Base-by-base conservation (phyloP, 2,113 vertebrate species). In the Urocynchramus pylzowi region DNA sequence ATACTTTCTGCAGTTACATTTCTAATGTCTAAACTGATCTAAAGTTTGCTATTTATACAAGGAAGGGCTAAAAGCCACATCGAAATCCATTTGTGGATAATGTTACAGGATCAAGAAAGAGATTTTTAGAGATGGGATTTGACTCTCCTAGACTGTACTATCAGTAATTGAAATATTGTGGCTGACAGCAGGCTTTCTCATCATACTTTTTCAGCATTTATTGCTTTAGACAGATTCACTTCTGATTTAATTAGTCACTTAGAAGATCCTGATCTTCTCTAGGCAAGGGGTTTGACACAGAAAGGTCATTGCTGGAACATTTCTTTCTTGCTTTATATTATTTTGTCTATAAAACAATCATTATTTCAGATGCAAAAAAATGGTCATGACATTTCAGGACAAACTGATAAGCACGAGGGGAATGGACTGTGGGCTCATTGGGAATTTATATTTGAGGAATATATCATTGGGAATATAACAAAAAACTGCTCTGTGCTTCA, bases 231-330 rank as follows among this genome's bases (percentile, higher is more conserved):
- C 12, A 16, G 28, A 83, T 56, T 71, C 35, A 61, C 13, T 93
- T 95, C 53, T 68, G 19, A 89, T 92, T 87, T 92, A 69, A 60
- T 92, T 92, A 94, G 52, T 71, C 69, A 74, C 31, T 89, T 81
- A 87, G 59, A 92, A 87, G 83, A 77, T 52, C 50, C 31, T 54
- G 52, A 76, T 81, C 61, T 85, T 83, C 61, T 86, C 70, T 59
- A 74, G 54, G 35, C 33, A 76, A 90, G 23, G 44, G 53, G 35
- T 81, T 89, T 73, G 59, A 91, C 71, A 76, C 4, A 69, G 76
- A 81, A 87, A 64, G n/a, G 63, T 77, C 85, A 74, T 13, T 63
- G 54, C 19, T 88, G 35, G 47, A 94, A 90, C 30, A 93, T 59
- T 91, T 61, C 67, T 83, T 79, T 41, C 49, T 65, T 82, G n/a